Conservation (phyloP, 2,888 invertebrate genomes). For the Schizotus pectinicornis region DNA sequence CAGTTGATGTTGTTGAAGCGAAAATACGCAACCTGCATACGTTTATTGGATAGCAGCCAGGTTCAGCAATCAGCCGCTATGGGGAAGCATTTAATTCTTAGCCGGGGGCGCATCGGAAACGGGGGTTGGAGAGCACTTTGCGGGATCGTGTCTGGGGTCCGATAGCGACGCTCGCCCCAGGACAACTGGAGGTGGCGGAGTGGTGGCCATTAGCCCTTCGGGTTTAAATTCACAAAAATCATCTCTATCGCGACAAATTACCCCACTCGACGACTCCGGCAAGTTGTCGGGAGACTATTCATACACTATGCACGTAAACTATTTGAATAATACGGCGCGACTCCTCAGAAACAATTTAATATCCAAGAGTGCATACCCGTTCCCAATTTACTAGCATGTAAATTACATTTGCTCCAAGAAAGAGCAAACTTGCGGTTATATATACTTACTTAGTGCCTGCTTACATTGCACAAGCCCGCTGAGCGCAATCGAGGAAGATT, state of each 20-base stretch:
- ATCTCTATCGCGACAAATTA: no score
- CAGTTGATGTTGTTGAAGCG: no score
- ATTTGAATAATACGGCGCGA: constrained; percentile 15
- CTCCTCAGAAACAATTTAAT: constrained; percentile 21
- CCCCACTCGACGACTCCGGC: no score
- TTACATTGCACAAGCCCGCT: no score
- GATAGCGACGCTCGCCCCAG: constrained; percentile 47
- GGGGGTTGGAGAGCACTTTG: constrained; percentile 47
- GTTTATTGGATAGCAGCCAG: constrained; percentile 27
- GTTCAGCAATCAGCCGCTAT: constrained; percentile 44
- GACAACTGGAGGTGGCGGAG: constrained; percentile 39
- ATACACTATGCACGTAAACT: constrained; percentile 3
- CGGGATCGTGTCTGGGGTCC: constrained; percentile 50
- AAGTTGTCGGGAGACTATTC: no score
- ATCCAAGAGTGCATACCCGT: constrained; percentile 23
- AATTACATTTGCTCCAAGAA: constrained; percentile 18
- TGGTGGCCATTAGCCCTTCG: constrained; percentile 4
- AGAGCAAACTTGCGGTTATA: constrained; percentile 13
- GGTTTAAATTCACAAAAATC: no score
- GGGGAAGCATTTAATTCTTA: constrained; percentile 49
- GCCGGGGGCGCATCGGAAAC: constrained; percentile 45
- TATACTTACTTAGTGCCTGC: no score
- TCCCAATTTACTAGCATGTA: constrained; percentile 14
- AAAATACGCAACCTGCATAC: no score
- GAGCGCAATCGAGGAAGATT: no score